phyloP scores from a whole-genome alignment of 2,888 invertebrate genomes.

The Apeira syringaria region DNA sequence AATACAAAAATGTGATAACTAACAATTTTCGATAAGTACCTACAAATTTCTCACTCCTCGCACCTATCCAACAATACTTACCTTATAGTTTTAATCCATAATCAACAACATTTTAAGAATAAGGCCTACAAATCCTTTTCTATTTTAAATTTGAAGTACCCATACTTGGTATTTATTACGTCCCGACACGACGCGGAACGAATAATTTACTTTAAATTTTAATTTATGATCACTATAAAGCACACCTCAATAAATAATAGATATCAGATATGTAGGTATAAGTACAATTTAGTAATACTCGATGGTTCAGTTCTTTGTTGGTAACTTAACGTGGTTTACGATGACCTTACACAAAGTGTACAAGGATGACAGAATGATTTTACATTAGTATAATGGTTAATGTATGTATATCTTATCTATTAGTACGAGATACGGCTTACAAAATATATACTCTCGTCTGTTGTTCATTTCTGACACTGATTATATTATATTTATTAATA shows the following conservation, averaged over 20 bases:
- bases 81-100: slow-evolving; percentile 54
- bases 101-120: slow-evolving; percentile 58
- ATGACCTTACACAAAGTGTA: slow-evolving; percentile 15
- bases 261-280: slow-evolving; percentile 33
- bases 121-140: slow-evolving; percentile 51
- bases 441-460: too few relatives aligned
- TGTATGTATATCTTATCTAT: neutral
- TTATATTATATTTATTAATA: too few relatives aligned
- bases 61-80: slow-evolving; percentile 47
- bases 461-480: too few relatives aligned
- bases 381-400: slow-evolving; percentile 1
- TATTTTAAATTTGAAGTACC: slow-evolving; percentile 39
- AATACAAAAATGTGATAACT: slow-evolving; percentile 6
- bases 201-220: slow-evolving; percentile 32
- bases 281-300: neutral
- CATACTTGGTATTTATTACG: slow-evolving; percentile 35
- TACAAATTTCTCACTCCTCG: slow-evolving; percentile 30
- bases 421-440: too few relatives aligned
- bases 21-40: slow-evolving; percentile 39
- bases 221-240: slow-evolving; percentile 28
- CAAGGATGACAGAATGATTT: slow-evolving; percentile 16
- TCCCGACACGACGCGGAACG: slow-evolving; percentile 31
- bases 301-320: slow-evolving; percentile 30
- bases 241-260: slow-evolving; percentile 33
- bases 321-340: slow-evolving; percentile 12